Conservation (phyloP, 2,888 invertebrate species). For the Leuctra nigra region DNA sequence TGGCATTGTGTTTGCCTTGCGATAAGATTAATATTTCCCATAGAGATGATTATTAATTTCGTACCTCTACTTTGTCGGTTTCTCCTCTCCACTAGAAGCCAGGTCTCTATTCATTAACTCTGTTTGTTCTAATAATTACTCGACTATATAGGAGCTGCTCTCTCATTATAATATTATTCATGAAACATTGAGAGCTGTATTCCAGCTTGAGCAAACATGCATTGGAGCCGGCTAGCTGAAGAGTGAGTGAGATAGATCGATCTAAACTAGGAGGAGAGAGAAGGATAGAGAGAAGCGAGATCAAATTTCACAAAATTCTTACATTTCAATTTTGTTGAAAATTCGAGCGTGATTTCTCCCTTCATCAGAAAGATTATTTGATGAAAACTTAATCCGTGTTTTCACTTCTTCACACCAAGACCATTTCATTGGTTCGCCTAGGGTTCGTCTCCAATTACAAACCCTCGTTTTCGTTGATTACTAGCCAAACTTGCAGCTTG, state of each 20-base stretch:
- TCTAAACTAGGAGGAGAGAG: too few relatives aligned
- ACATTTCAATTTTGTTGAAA: background rate
- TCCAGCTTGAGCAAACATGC: too few relatives aligned
- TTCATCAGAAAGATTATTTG: too few relatives aligned
- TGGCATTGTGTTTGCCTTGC: too few relatives aligned
- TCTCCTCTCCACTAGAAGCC: background rate
- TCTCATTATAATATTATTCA: conserved; percentile 8
- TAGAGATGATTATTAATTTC: conserved; percentile 7
- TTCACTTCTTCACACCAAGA: background rate
- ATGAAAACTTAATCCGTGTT: background rate
- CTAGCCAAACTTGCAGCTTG: conserved; percentile 4
- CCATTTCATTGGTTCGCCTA: too few relatives aligned
- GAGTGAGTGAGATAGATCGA: too few relatives aligned
- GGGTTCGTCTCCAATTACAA: conserved; percentile 12
- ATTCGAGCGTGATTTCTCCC: too few relatives aligned
- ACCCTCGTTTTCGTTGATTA: conserved; percentile 5
- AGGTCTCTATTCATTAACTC: conserved; percentile 9
- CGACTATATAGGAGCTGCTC: background rate
- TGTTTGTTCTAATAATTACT: conserved; percentile 12
- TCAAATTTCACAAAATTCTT: background rate
- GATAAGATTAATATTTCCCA: background rate
- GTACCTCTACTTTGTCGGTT: background rate
- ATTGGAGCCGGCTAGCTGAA: too few relatives aligned
- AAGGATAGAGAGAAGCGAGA: background rate
- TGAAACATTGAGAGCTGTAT: too few relatives aligned